Evolutionary conservation across 2,888 invertebrate species (phyloP).

Genomic region (Nomada fucata): DNA sequence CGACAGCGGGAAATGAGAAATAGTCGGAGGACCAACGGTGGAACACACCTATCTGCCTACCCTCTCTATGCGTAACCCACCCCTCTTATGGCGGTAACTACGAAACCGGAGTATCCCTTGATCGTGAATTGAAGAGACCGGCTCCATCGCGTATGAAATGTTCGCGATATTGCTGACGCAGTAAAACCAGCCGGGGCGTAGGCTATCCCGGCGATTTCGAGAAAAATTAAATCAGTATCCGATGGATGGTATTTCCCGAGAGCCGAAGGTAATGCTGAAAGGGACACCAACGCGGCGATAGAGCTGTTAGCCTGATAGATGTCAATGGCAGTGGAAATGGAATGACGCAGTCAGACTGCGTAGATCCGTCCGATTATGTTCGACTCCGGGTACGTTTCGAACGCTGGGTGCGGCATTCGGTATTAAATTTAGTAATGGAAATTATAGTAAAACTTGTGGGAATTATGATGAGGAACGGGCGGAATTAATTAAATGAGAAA

Average conservation of each 20-base stretch:
- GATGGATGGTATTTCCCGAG: not conserved
- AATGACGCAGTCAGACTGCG: not conserved
- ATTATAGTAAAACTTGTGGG: too few relatives aligned
- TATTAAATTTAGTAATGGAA: too few relatives aligned
- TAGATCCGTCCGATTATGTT: not conserved
- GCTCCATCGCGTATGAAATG: slow-evolving; percentile 50
- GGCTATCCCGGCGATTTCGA: not conserved
- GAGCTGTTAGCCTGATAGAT: not conserved
- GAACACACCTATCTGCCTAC: slow-evolving; percentile 37
- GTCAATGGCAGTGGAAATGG: slow-evolving; percentile 9
- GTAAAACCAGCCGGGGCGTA: not conserved
- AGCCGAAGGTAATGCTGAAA: not conserved
- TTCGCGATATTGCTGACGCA: slow-evolving; percentile 32
- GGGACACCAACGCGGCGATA: not conserved
- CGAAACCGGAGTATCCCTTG: slow-evolving; percentile 34
- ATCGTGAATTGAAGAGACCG: slow-evolving; percentile 37
- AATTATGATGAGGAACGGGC: too few relatives aligned
- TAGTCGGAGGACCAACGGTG: slow-evolving; percentile 53
- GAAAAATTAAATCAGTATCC: slow-evolving; percentile 30
- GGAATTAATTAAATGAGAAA: too few relatives aligned
- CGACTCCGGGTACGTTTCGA: not conserved
- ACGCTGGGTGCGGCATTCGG: too few relatives aligned
- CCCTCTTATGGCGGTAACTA: slow-evolving; percentile 54
- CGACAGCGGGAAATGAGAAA: slow-evolving; percentile 76
- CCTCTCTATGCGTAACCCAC: slow-evolving; percentile 24